Percentiles rank a stretch among this genome's conserved stretches.
Evolutionary conservation across 2,888 invertebrate genomes (phyloP).

Genomic region (Orchestes rusci): DNA sequence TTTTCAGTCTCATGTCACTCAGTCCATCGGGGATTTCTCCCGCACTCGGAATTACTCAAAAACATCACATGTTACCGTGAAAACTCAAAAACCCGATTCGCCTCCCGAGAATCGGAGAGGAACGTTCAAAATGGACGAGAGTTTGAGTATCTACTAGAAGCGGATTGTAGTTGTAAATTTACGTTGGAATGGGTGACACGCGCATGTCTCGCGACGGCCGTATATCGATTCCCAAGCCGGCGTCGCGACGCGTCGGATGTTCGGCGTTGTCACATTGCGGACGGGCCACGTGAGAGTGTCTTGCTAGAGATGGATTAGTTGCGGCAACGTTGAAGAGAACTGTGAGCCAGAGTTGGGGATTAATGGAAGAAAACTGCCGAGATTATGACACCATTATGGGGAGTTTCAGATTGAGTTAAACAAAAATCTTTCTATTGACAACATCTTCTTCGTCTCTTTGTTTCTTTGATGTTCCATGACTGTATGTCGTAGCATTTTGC

Average conservation of each 20-base stretch:
- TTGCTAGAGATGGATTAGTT: slow-evolving; percentile 3
- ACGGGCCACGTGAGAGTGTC: slow-evolving; percentile 10
- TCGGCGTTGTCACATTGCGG: slow-evolving; percentile 12
- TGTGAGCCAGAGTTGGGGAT: neutral
- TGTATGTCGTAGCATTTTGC: too few species aligned
- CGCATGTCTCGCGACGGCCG: slow-evolving; percentile 18
- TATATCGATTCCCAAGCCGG: slow-evolving; percentile 16
- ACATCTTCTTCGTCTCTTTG: too few species aligned
- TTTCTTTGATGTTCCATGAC: too few species aligned
- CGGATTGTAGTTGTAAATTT: slow-evolving; percentile 21
- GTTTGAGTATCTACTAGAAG: slow-evolving; percentile 17
- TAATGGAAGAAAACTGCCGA: too few species aligned
- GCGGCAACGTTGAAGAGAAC: slow-evolving; percentile 5
- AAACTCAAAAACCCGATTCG: neutral
- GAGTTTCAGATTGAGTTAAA: too few species aligned
- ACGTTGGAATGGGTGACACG: slow-evolving; percentile 10
- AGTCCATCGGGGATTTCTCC: slow-evolving; percentile 3
- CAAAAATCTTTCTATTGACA: too few species aligned
- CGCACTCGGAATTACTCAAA: neutral
- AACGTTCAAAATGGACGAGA: slow-evolving; percentile 16
- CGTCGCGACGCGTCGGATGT: slow-evolving; percentile 10
- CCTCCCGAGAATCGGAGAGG: slow-evolving; percentile 1
- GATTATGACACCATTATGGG: too few species aligned
- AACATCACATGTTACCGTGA: neutral
- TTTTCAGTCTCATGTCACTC: slow-evolving; percentile 18